Percentiles rank a stretch among this genome's conserved stretches.
Conservation (phyloP, 64 coral and sea anemone species). For the Pocillopora verrucosa region DNA sequence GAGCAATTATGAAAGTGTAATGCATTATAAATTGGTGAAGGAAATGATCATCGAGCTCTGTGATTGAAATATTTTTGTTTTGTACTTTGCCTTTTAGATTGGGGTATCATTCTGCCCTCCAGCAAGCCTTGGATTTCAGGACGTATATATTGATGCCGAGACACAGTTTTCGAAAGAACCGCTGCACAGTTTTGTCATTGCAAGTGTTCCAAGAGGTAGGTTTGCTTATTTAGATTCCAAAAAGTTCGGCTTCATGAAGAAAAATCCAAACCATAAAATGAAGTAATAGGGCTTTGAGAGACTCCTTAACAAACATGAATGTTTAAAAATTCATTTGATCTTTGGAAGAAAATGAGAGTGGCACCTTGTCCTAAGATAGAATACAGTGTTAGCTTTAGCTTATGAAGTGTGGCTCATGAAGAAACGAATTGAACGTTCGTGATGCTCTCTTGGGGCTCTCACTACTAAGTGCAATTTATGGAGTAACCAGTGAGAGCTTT, state of each 20-base stretch:
- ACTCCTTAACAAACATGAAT: too few species aligned
- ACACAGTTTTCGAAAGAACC: conserved; percentile 92
- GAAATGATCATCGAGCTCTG: neutral
- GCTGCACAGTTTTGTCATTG: conserved; percentile 36
- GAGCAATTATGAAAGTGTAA: too few species aligned
- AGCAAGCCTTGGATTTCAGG: conserved; percentile 35
- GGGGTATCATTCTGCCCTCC: conserved; percentile 82
- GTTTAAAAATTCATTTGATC: too few species aligned
- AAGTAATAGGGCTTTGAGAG: neutral
- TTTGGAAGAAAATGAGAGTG: too few species aligned
- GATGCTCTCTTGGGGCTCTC: too few species aligned
- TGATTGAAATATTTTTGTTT: neutral
- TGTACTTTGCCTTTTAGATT: conserved; percentile 40
- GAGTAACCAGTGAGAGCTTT: too few species aligned
- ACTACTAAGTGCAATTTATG: too few species aligned
- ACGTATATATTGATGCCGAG: conserved; percentile 51
- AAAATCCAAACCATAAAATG: neutral
- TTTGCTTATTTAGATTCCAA: neutral
- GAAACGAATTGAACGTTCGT: too few species aligned
- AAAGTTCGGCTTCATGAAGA: neutral
- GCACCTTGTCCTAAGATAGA: too few species aligned
- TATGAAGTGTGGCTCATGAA: too few species aligned
- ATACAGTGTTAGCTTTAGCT: neutral
- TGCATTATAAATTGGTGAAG: neutral
- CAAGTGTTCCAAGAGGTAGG: conserved; percentile 51